Evolutionary conservation across 92 coral and sea anemone genomes (phyloP), one percentile per base, ranked within the genome.

Genomic region (Zoanthus sociatus): DNA sequence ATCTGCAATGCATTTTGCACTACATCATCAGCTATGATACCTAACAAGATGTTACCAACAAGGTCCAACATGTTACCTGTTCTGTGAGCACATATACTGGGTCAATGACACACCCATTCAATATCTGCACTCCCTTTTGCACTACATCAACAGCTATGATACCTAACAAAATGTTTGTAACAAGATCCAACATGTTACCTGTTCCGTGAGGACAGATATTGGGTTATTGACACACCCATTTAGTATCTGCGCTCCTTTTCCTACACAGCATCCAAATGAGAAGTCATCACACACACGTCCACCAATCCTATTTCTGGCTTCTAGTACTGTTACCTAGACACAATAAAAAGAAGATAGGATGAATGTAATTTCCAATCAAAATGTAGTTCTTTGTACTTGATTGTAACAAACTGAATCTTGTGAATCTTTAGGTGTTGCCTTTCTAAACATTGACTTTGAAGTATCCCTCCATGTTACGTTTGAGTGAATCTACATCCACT

Each of bases 211-310:
- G 3, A 95, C 94, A 0, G 98, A 93, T 33, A 97, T 70, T 37
- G 99, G 99, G 91, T 96, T 97, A 60, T 97, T 97, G 18, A 91
- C 70, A 56, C 98, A 93, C n/a, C 99, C 99, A 85, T 92, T 97
- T 46, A 97, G 92, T 48, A 97, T 93, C 87, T 97, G 99, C 1
- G 99, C 99, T 47, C 99, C 99, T 86, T 84, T 92, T 5, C 99
- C 99, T 11, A 90, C 98, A 78, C 97, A 95, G 75, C 96, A 91
- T 1, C 98, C 98, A 0, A 94, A 78, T 9, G 94, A 84, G 11
- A 83, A 60, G 20, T 77, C 76, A 89, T 97, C 99, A 83, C 90
- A 83, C 18, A 97, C 96, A 83, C 99, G 99, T 12, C 99, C 99
- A 9, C 99, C 99, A 46, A 94, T 90, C 83, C 99, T 92, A 53